These are phyloP conservation scores for Corydoras sp. DNA, from an alignment of 2,113 vertebrate genomes.

Conservation along the genomic window DNA sequence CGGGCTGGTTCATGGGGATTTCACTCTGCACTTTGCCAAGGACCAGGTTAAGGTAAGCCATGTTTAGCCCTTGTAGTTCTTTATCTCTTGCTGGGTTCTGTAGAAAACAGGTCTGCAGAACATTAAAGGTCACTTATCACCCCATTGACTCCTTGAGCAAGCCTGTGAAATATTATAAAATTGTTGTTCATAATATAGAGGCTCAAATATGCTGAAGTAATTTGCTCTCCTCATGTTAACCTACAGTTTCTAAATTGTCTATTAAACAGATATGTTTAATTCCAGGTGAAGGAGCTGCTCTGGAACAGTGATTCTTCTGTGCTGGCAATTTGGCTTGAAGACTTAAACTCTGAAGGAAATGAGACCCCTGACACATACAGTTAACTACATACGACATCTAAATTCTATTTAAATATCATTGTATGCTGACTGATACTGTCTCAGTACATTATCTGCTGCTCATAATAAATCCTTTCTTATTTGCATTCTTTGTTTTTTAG, in stretches of 20 bases:
- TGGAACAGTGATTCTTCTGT: constrained; percentile 92
- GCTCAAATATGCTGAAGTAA: no score
- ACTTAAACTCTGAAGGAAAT: constrained; percentile 58
- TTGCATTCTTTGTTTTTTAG: constrained; percentile 53
- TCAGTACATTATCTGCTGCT: not conserved
- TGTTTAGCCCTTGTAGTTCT: no score
- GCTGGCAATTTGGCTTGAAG: constrained; percentile 86
- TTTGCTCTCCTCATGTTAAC: no score
- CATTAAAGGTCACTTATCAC: no score
- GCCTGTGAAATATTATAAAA: no score
- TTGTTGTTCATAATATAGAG: no score
- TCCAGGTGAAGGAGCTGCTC: constrained; percentile 83
- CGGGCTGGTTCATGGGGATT: constrained; percentile 91
- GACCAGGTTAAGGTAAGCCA: constrained; percentile 75
- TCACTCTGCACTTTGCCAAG: constrained; percentile 79
- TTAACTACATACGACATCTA: constrained; percentile 52
- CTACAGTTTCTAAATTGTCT: not conserved
- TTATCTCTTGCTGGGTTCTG: no score
- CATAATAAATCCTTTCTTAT: not conserved
- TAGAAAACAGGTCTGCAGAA: no score
- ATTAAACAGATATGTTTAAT: constrained; percentile 2
- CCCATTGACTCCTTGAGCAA: no score
- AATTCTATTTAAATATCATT: not conserved
- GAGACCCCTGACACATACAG: constrained; percentile 61
- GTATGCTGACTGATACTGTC: no score